Evolutionary conservation across 2,797 vertebrate species (phyloP).

Genomic region (Phrynocephalus vlangalii): DNA sequence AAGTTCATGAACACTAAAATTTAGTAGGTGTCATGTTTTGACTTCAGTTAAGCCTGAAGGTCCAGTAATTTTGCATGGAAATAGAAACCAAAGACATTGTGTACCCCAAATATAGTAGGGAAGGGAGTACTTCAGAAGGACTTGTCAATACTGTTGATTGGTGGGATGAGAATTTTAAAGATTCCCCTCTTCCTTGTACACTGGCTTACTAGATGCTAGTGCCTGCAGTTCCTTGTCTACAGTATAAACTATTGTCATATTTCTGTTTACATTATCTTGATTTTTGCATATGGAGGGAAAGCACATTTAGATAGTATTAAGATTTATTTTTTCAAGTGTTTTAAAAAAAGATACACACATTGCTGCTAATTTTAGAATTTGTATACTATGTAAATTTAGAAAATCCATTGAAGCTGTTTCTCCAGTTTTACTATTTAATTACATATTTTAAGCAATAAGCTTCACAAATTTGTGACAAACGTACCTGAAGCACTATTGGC

Average conservation of each 20-base stretch:
- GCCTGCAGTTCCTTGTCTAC: neutral
- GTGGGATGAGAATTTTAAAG: neutral
- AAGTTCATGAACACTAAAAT: neutral
- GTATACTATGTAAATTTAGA: conserved; percentile 20
- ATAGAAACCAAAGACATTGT: neutral
- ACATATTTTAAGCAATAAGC: conserved; percentile 14
- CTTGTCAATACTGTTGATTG: neutral
- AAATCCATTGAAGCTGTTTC: neutral
- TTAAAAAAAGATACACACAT: neutral
- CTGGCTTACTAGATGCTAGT: neutral
- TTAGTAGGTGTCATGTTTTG: neutral
- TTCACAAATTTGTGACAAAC: conserved; percentile 41
- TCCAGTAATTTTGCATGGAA: neutral
- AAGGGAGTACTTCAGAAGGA: neutral
- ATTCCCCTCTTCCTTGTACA: neutral
- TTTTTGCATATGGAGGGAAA: neutral
- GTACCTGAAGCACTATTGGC: conserved; percentile 34
- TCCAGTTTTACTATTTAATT: conserved; percentile 4
- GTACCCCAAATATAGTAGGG: neutral
- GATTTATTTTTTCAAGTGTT: conserved; percentile 2
- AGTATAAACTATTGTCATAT: neutral
- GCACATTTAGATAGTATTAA: conserved; percentile 10
- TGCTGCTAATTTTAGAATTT: conserved; percentile 1
- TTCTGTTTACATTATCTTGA: neutral
- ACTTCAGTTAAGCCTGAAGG: neutral